These are phyloP conservation scores for Bombus sibiricus DNA, from an alignment of 1,140 invertebrate species.

Conservation along the genomic window DNA sequence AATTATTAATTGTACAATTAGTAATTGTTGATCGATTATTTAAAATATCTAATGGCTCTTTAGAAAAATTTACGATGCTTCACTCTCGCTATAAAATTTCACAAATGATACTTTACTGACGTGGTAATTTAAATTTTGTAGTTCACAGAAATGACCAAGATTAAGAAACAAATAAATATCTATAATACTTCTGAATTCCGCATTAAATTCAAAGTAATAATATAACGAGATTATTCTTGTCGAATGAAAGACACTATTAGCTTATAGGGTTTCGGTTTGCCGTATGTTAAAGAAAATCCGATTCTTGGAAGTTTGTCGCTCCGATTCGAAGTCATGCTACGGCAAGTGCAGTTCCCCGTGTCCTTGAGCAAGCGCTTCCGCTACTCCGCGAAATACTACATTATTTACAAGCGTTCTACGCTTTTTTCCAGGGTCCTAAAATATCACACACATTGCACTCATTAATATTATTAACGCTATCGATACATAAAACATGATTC, in stretches of 20 bases:
- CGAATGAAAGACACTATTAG: too few relatives aligned
- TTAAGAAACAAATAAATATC: neutral
- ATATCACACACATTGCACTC: neutral
- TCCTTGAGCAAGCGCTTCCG: slow-evolving; percentile 5
- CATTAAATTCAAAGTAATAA: too few relatives aligned
- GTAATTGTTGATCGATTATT: too few relatives aligned
- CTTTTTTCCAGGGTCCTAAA: neutral
- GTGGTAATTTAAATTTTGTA: neutral
- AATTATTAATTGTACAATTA: too few relatives aligned
- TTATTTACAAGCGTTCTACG: neutral
- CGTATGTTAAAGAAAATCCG: neutral
- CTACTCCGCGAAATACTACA: neutral
- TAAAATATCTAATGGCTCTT: too few relatives aligned
- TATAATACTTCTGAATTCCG: too few relatives aligned
- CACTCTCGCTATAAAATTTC: too few relatives aligned
- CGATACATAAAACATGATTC: neutral
- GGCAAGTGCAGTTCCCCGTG: neutral
- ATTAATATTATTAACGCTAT: neutral
- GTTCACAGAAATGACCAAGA: neutral
- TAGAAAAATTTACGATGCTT: too few relatives aligned
- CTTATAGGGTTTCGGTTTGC: too few relatives aligned
- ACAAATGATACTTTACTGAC: too few relatives aligned
- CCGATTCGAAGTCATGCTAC: neutral
- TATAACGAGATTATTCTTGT: too few relatives aligned
- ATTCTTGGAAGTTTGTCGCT: neutral